phyloP scores from a whole-genome alignment of 1,140 invertebrate genomes.

The Drosophila ercepeae region DNA sequence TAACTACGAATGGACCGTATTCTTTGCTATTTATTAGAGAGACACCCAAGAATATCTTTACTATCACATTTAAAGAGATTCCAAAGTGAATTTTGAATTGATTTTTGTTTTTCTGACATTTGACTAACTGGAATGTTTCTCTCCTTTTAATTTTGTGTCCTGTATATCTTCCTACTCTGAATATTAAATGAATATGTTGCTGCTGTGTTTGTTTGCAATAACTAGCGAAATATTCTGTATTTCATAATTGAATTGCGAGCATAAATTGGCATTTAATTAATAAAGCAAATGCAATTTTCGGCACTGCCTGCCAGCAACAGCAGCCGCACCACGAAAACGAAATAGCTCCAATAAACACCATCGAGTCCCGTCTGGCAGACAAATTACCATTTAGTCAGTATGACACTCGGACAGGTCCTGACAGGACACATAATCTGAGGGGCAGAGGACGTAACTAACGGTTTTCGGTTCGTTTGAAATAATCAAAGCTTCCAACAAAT shows the following conservation, averaged over 20 bases:
- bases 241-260: slow-evolving; percentile 65
- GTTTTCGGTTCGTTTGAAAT: slow-evolving; percentile 65
- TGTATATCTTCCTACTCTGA: not conserved
- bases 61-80: slow-evolving; percentile 6
- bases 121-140: not conserved
- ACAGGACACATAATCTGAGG: slow-evolving; percentile 32
- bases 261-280: slow-evolving; percentile 76
- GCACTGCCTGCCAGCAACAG: slow-evolving; percentile 10
- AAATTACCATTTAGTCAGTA: slow-evolving; percentile 65
- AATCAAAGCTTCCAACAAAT: slow-evolving; percentile 72
- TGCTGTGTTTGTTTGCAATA: slow-evolving; percentile 31
- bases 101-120: not conserved
- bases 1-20: too few species aligned
- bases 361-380: slow-evolving; percentile 47
- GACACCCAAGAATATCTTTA: not conserved
- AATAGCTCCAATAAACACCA: slow-evolving; percentile 21
- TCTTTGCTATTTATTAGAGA: not conserved
- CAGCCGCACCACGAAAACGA: slow-evolving; percentile 8
- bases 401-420: not conserved
- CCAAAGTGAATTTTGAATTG: not conserved
- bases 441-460: slow-evolving; percentile 41
- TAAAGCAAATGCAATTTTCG: slow-evolving; percentile 76
- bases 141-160: not conserved
- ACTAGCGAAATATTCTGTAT: slow-evolving; percentile 7
- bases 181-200: slow-evolving; percentile 9